These are phyloP conservation scores for Lepilemur ruficaudatus DNA, from an alignment of 2,797 vertebrate genomes.

Conservation along the genomic window DNA sequence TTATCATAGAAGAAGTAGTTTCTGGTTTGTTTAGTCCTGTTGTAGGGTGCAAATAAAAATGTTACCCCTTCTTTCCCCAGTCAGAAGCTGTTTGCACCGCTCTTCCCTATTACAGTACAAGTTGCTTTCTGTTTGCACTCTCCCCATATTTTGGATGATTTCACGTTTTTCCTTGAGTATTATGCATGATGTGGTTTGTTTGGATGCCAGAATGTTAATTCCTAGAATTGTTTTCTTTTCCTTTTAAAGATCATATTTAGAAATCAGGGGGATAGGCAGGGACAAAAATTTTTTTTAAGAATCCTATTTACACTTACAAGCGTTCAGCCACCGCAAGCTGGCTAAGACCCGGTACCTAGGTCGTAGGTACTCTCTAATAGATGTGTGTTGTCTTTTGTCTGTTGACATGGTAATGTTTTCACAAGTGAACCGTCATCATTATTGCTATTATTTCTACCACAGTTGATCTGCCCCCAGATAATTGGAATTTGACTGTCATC, in stretches of 20 bases:
- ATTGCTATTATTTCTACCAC: not conserved
- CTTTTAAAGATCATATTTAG: not conserved
- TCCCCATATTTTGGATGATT: not conserved
- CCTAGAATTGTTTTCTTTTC: not conserved
- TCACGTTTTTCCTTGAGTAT: not conserved
- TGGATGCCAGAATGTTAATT: not conserved
- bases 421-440: fast-evolving
- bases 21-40: not conserved
- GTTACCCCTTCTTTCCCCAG: no score
- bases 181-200: not conserved
- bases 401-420: not conserved
- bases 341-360: not conserved
- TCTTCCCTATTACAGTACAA: not conserved
- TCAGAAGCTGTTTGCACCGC: not conserved
- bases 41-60: not conserved
- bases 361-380: fast-evolving
- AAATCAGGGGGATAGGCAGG: no score
- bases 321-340: not conserved
- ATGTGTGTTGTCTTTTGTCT: not conserved
- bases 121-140: not conserved
- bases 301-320: not conserved
- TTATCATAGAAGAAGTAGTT: not conserved
- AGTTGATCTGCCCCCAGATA: not conserved
- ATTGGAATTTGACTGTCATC: not conserved
- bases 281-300: no score